phyloP scores from a whole-genome alignment of 2,888 invertebrate species.

The Spodoptera littoralis region DNA sequence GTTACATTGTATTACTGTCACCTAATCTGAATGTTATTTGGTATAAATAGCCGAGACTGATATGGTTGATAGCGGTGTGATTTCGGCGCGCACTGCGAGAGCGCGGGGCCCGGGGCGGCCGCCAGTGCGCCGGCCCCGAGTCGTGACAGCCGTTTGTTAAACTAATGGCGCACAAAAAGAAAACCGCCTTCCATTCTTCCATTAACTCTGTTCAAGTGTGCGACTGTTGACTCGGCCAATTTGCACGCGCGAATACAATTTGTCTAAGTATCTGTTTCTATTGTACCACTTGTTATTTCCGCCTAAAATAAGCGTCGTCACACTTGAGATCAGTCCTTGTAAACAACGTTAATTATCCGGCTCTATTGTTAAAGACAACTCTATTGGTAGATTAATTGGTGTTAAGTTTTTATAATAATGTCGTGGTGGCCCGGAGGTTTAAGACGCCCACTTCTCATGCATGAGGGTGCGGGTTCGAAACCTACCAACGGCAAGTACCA shows the following conservation, averaged over 20 bases:
- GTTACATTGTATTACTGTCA: constrained; percentile 33
- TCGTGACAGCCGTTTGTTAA: constrained; percentile 85
- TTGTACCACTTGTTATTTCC: constrained; percentile 77
- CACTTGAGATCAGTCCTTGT: constrained; percentile 42
- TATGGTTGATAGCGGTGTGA: constrained; percentile 48
- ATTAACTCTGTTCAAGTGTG: constrained; percentile 74
- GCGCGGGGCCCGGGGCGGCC: constrained; percentile 42
- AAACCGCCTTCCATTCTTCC: constrained; percentile 77
- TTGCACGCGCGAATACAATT: constrained; percentile 80
- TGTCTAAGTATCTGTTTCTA: constrained; percentile 70
- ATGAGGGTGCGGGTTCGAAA: too few species aligned
- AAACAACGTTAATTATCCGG: constrained; percentile 20
- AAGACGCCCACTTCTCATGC: too few species aligned
- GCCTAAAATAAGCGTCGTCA: constrained; percentile 64
- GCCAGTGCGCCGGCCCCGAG: constrained; percentile 69
- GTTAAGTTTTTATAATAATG: constrained; percentile 39
- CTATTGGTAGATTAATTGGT: constrained; percentile 40
- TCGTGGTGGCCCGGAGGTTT: too few species aligned
- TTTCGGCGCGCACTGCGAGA: constrained; percentile 42
- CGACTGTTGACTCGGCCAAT: constrained; percentile 79
- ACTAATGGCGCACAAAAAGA: constrained; percentile 83
- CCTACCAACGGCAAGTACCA: too few species aligned
- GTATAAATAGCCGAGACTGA: constrained; percentile 49
- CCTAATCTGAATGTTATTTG: constrained; percentile 52
- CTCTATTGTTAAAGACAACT: constrained; percentile 20